Evolutionary conservation across 1,140 invertebrate genomes (phyloP).

Genomic region (Coenobita brevimanus): DNA sequence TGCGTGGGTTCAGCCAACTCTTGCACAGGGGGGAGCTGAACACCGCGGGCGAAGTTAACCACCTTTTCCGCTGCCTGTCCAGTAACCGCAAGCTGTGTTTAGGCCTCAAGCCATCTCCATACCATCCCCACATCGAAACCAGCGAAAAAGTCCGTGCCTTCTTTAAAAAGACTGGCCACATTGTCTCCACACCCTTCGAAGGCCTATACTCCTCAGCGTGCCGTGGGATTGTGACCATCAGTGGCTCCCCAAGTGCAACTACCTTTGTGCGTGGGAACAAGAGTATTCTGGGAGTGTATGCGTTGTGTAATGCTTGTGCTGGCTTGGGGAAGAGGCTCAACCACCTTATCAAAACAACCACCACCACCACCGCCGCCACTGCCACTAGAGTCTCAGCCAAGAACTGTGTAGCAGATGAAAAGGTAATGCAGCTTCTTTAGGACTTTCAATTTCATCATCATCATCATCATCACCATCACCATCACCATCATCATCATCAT

Average conservation of each 20-base stretch:
- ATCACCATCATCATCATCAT: no score
- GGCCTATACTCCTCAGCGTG: constrained; percentile 26
- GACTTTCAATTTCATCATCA: no score
- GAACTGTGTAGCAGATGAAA: not conserved
- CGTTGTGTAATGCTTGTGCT: constrained; percentile 46
- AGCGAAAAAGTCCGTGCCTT: constrained; percentile 36
- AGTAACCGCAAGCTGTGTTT: constrained; percentile 55
- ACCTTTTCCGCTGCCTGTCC: constrained; percentile 28
- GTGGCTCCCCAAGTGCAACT: not conserved
- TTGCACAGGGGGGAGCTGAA: constrained; percentile 23
- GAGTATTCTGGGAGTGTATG: constrained; percentile 31
- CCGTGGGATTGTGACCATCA: constrained; percentile 9
- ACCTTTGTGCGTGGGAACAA: constrained; percentile 32
- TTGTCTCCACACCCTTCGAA: constrained; percentile 60
- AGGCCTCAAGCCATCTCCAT: constrained; percentile 57
- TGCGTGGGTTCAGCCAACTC: constrained; percentile 34
- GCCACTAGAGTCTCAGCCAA: not conserved
- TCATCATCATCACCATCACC: no score
- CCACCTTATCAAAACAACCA: constrained; percentile 11
- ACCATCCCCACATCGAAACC: constrained; percentile 42
- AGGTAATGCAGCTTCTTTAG: constrained; percentile 17
- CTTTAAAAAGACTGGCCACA: constrained; percentile 50
- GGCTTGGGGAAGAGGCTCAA: constrained; percentile 35
- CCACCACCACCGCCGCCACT: not conserved
- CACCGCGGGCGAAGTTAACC: constrained; percentile 29